These are phyloP conservation scores for Chironomus tepperi DNA, from an alignment of 1,140 invertebrate genomes.

Conservation along the genomic window DNA sequence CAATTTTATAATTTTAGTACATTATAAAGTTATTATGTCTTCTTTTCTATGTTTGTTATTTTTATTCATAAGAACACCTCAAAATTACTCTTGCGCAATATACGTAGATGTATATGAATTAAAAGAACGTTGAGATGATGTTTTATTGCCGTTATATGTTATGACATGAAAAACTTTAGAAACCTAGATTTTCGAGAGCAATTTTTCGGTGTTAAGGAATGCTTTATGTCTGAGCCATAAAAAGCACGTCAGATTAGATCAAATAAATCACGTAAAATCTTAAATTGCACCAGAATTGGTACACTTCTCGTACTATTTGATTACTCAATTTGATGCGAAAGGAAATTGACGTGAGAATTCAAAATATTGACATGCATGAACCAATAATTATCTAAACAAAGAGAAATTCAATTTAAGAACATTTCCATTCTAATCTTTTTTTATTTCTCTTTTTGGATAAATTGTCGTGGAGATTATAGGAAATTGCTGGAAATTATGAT, in stretches of 20 bases:
- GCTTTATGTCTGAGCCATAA: background rate
- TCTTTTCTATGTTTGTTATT: too few relatives aligned
- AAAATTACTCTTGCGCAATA: slow-evolving; percentile 6
- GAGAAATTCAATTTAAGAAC: slow-evolving; percentile 9
- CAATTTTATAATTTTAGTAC: background rate
- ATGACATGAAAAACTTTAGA: background rate
- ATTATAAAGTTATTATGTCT: background rate
- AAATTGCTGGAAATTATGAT: background rate
- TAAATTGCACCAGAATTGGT: slow-evolving; percentile 2
- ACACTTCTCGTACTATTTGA: background rate
- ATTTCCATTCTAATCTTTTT: slow-evolving; percentile 2
- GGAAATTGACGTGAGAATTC: slow-evolving; percentile 12
- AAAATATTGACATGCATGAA: background rate
- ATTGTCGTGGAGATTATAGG: background rate
- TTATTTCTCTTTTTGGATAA: background rate
- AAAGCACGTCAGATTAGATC: background rate
- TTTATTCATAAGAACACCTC: too few relatives aligned
- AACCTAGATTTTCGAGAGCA: background rate
- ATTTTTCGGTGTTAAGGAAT: slow-evolving; percentile 12
- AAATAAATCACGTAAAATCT: slow-evolving; percentile 17
- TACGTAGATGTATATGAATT: background rate
- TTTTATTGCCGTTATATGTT: background rate
- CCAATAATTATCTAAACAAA: slow-evolving; percentile 1
- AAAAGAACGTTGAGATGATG: background rate
- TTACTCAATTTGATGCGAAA: background rate